Evolutionary conservation across 2,797 vertebrate species (phyloP), one percentile per base, ranked within the genome.

Genomic region (Hippopotamyrus pictus): DNA sequence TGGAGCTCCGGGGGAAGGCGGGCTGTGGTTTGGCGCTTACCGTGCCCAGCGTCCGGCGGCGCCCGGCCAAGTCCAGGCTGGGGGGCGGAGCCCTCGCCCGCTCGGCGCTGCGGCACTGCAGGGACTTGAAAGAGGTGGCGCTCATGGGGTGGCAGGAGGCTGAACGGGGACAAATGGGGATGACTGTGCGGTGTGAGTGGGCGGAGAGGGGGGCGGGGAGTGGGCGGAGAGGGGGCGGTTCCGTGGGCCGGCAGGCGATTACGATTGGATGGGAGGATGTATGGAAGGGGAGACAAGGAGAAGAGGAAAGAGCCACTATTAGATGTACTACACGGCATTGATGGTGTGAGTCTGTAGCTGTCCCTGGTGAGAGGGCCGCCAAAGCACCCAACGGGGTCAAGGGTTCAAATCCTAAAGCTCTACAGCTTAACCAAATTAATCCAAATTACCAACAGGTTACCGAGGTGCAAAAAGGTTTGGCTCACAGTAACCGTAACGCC

Each of bases 161-260:
- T 99, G 98, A 99, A 97, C 98, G 98, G 96, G 98, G 98, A 99
- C 98, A 99, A 96, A 99, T 94, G 97, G 97, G 98, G 96, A 97
- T 96, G 95, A 97, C 98, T 99, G 50, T 79, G 48, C 44, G 19
- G 14, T 17, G 54, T 22, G 37, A 29, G 22, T 88, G 0, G 73
- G 37, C 65, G 29, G 29, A 88, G 87, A 89, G 86, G 12, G 83
- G 82, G n/a, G 62, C 37, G 50, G 50, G 69, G 79, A 14, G 22
- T 53, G 25, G 88, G 88, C 19, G 51, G 59, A 59, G 57, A 87
- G 69, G 29, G 57, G 87, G 19, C 33, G 44, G 46, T 29, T n/a
- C 44, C 48, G 0, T 48, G 82, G 82, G 46, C n/a, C 48, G 3
- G 48, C 82, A 50, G 44, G 79, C 44, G n/a, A 48, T 83, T 48